These are phyloP conservation scores for Danaus melanippus DNA, from an alignment of 1,140 invertebrate species.

Conservation along the genomic window DNA sequence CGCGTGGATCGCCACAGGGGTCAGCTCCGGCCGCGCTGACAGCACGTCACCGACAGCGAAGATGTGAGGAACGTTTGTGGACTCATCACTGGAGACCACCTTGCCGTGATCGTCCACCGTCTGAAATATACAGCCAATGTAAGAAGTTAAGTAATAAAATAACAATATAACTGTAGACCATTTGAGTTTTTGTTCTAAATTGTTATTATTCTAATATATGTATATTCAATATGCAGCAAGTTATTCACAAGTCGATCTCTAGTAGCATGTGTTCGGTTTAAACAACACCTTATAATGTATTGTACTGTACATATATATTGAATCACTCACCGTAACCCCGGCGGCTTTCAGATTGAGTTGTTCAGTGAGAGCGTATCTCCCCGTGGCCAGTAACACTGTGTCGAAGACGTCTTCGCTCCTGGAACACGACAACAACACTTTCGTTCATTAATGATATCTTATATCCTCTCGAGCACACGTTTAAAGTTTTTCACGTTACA, in stretches of 20 bases:
- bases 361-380: conserved; percentile 80
- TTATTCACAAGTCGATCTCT: too few relatives aligned
- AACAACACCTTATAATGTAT: too few relatives aligned
- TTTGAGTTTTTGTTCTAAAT: too few relatives aligned
- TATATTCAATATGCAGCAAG: too few relatives aligned
- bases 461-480: too few relatives aligned
- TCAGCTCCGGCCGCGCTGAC: conserved; percentile 91
- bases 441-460: too few relatives aligned
- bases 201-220: too few relatives aligned
- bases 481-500: too few relatives aligned
- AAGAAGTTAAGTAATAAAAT: too few relatives aligned
- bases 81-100: conserved; percentile 80
- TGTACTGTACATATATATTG: too few relatives aligned
- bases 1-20: conserved; percentile 96
- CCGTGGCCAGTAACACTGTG: conserved; percentile 89
- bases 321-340: conserved; percentile 75
- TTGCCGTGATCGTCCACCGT: conserved; percentile 75
- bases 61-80: conserved; percentile 90
- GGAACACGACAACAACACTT: conserved; percentile 20
- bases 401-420: conserved; percentile 78
- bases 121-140: conserved; percentile 19
- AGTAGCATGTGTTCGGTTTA: too few relatives aligned
- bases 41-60: conserved; percentile 95
- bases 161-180: too few relatives aligned
- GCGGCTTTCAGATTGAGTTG: conserved; percentile 79